phyloP scores from a whole-genome alignment of 2,797 vertebrate genomes.

The Micromesistius poutassou region DNA sequence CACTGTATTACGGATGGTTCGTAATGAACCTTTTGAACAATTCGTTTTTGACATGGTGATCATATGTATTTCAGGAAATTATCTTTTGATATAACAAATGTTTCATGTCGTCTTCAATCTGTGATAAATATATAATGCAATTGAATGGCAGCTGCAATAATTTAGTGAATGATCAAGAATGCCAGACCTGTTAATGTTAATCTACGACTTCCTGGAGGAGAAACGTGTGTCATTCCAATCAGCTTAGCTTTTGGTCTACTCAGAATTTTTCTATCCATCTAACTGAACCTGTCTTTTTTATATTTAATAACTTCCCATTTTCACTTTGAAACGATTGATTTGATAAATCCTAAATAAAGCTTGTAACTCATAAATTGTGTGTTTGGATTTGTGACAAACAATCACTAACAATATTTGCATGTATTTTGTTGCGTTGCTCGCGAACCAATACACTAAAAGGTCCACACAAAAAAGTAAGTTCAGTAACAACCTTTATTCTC shows the following conservation, averaged over 20 bases:
- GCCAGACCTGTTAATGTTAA: neutral
- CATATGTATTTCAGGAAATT: neutral
- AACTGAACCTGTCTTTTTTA: neutral
- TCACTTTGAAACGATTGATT: neutral
- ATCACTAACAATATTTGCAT: neutral
- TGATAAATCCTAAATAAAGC: neutral
- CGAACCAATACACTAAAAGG: neutral
- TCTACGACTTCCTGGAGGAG: neutral
- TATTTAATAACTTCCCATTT: neutral
- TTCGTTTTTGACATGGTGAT: neutral
- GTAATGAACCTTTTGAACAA: neutral
- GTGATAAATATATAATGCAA: neutral
- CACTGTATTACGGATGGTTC: neutral
- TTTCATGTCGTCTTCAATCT: neutral
- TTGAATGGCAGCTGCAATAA: neutral
- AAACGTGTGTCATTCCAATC: neutral
- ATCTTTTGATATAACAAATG: neutral
- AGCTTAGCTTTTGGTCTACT: neutral
- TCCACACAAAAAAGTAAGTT: neutral
- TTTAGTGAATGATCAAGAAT: neutral
- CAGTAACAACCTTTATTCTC: constrained; percentile 60
- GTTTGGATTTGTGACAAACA: neutral
- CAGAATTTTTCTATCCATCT: neutral
- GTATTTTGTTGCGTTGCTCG: neutral
- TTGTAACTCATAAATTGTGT: neutral